Base-by-base conservation (phyloP, 2,888 invertebrate species). In the Aphelenchoides bicaudatus region DNA sequence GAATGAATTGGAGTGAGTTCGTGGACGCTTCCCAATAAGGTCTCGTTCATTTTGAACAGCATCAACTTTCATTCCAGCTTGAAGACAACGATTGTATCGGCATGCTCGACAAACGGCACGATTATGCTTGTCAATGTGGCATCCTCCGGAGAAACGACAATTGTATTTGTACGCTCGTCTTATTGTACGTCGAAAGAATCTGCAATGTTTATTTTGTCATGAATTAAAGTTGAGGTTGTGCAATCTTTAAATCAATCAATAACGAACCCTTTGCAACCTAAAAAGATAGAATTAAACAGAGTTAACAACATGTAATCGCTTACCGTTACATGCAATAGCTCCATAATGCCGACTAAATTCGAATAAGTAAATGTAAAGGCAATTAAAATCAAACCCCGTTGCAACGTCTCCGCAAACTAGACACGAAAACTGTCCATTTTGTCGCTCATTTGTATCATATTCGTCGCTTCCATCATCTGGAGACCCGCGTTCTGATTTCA, bases 101-200 rank as follows among this genome's bases (percentile, higher is more conserved):
- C 77, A 77, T 31, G 68, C 74, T n/a, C 77, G 69, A 49, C 77
- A 77, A 25, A 77, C 72, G 3, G 77, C 77, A n/a, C 77, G 62
- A 30, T 74, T 77, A 75, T 74, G 71, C 62, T 72, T 76, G 39
- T 76, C 73, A 31, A 76, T 75, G 30, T 68, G 66, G 55, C 76
- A 76, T 39, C 65, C 68, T 19, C 68, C 67, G 8, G 64, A 63
- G 59, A 76, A 76, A n/a, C 76, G 59, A 49, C 76, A 76, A 28
- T 65, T 63, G 60, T 76, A 76, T 21, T 68, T 67, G 65, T 76
- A 76, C 30, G 63, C 68, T 21, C 76, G 61, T n/a, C 76, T 61
- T 16, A 76, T 71, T 2, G 76, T 76, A 13, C 76, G 59, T 2
- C 76, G 66, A 59, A 76, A 76, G 58, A 76, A 76, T 34, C 43